A percentile compares a stretch with the other conserved stretches of the same genome.
These are phyloP conservation scores for Chionis minor DNA, from an alignment of 2,113 vertebrate genomes.

Conservation along the genomic window DNA sequence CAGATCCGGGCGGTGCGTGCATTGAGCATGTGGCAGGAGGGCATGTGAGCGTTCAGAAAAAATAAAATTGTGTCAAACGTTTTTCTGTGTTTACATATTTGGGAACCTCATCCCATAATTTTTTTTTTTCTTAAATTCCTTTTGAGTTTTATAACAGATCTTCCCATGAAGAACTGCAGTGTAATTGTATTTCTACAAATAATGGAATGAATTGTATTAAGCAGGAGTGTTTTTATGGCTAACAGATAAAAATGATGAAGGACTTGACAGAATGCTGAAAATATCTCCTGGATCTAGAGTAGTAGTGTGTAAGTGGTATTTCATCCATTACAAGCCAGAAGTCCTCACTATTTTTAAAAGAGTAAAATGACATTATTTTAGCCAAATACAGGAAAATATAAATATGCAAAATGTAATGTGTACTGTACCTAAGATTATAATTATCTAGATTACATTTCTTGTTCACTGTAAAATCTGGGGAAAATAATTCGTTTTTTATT, in stretches of 20 bases:
- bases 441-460: neutral
- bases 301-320: neutral
- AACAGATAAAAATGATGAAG: constrained; percentile 53
- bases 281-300: constrained; percentile 39
- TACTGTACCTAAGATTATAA: neutral
- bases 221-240: constrained; percentile 70
- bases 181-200: no score
- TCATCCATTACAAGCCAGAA: neutral
- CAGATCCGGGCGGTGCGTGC: no score
- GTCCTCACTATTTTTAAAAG: neutral
- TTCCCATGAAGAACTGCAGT: no score
- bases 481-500: rapidly evolving
- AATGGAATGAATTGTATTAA: constrained; percentile 43
- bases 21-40: no score
- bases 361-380: neutral
- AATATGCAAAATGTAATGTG: neutral
- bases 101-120: no score
- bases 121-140: no score
- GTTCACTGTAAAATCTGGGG: neutral
- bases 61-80: no score
- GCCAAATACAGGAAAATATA: neutral
- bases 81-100: no score
- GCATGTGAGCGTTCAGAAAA: no score
- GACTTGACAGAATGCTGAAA: constrained; percentile 66
- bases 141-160: no score